Evolutionary conservation across 2,113 vertebrate genomes (phyloP).

Genomic region (Leucoraja erinaceus): DNA sequence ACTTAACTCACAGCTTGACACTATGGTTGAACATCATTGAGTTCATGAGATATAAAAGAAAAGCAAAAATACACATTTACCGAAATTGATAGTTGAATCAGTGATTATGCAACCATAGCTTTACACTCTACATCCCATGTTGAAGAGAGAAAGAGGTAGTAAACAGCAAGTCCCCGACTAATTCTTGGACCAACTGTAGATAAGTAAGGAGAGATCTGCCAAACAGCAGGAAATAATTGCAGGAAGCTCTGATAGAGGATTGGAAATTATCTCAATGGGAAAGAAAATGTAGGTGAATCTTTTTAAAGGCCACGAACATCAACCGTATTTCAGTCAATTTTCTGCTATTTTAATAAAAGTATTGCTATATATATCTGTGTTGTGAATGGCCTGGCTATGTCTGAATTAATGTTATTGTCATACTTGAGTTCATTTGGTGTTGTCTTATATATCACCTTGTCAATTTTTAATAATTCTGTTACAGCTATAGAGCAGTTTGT

Average conservation of each 20-base stretch:
- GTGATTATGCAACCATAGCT: neutral
- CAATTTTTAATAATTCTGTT: neutral
- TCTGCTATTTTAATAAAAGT: no score
- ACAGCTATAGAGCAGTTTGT: neutral
- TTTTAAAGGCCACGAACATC: neutral
- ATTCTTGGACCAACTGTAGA: neutral
- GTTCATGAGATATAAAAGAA: neutral
- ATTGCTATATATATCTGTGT: neutral
- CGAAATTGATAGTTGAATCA: neutral
- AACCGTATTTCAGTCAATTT: neutral
- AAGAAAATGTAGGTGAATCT: no score
- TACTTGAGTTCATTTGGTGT: neutral
- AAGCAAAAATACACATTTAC: neutral
- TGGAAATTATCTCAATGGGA: neutral
- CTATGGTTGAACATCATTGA: neutral
- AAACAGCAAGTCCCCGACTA: neutral
- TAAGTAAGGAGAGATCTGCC: neutral
- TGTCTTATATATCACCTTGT: neutral
- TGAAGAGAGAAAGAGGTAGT: neutral
- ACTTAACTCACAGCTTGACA: neutral
- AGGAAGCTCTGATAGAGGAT: neutral
- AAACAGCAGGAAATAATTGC: neutral
- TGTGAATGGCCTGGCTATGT: neutral
- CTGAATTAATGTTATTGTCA: neutral
- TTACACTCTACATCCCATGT: neutral